phyloP scores from a whole-genome alignment of 2,113 vertebrate species.

The Hyla sarda region DNA sequence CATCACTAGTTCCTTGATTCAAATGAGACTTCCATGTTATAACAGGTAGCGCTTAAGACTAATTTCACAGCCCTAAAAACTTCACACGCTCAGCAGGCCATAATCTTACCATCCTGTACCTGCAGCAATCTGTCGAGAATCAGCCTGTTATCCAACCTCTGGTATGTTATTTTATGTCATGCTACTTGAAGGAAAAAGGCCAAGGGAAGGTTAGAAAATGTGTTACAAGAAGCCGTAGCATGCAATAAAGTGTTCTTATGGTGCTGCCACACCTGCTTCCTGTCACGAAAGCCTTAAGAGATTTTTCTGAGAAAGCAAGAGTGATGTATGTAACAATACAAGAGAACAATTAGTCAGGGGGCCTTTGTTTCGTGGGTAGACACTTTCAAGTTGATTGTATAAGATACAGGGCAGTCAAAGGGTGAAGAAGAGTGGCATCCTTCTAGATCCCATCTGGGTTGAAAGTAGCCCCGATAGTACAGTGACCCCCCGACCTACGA shows the following conservation, averaged over 20 bases:
- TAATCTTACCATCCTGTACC: conserved; percentile 53
- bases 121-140: conserved; percentile 52
- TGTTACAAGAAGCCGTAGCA: conserved; percentile 37
- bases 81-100: conserved; percentile 45
- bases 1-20: conserved; percentile 44
- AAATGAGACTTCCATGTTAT: conserved; percentile 48
- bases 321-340: background rate
- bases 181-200: conserved; percentile 43
- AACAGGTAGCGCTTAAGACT: conserved; percentile 31
- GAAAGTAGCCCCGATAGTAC: too few species aligned
- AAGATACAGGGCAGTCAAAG: background rate
- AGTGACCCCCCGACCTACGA: too few species aligned
- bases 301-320: conserved; percentile 42
- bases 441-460: too few species aligned
- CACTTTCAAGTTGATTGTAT: background rate
- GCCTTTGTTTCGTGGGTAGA: background rate
- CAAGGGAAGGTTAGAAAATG: conserved; percentile 47
- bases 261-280: conserved; percentile 47
- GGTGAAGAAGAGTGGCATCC: background rate
- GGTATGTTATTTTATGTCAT: conserved; percentile 57
- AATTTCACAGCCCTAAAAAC: conserved; percentile 40
- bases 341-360: background rate
- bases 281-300: conserved; percentile 51
- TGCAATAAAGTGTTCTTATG: conserved; percentile 41
- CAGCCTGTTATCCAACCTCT: conserved; percentile 51